Base-by-base conservation (phyloP, 2,797 vertebrate species). In the Channallabes apus region DNA sequence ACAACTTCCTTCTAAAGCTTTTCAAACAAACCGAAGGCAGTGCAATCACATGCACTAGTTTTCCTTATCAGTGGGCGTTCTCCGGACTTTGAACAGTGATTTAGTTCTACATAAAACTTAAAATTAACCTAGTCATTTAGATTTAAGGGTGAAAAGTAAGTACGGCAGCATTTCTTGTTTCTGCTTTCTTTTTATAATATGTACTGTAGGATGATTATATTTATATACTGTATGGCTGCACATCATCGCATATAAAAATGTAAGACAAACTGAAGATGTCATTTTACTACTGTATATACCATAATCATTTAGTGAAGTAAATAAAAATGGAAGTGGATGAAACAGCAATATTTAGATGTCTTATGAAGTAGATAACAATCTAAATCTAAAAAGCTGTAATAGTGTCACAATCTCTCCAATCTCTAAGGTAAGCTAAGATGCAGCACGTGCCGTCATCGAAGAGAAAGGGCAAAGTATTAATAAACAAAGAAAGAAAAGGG, bases 401-500 rank as follows among this genome's bases (percentile, higher is more conserved):
- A 76, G 20, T 64, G 11, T 18, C 32, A 15, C 24, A 68, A 59
- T 59, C 35, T 67, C 5, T 35, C 68, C 32, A 51, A 41, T 38
- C 77, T 80, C 41, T 51, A 29, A 24, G 27, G 6, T 18, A 56
- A 35, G 35, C 29, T 61, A 59, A 8, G 5, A 75, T 22, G 62
- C 1, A 15, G 61, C 15, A 75, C n/a, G 61, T 14, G 56, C 18
- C 51, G 29, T 46, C n/a, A 71, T 73, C 15, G 35, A 79, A 68
- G 58, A 80, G 67, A 85, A 71, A 79, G 56, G 84, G 73, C 80
- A 86, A 69, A 88, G 46, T 89, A 90, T 90, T 89, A 90, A 90
- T 90, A 91, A 91, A 91, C 84, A 90, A 77, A 82, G 35, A 46
- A 85, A 59, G 59, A 83, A 72, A 86, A 72, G 75, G 88, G 80